These are phyloP conservation scores for Nematolebias whitei DNA, from an alignment of 2,113 vertebrate species.

Conservation along the genomic window DNA sequence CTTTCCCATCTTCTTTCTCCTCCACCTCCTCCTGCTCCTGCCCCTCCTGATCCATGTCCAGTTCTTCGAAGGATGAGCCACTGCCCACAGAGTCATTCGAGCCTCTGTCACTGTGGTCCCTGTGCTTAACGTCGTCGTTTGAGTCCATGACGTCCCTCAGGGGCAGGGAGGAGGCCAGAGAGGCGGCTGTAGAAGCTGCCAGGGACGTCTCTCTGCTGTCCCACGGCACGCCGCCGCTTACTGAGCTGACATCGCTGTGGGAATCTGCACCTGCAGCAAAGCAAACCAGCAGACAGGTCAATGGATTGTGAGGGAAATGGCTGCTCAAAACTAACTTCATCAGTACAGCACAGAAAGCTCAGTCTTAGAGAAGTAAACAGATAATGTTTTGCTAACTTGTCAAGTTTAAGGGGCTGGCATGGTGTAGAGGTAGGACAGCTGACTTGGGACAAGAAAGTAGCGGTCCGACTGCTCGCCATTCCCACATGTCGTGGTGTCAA, in stretches of 20 bases:
- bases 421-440: too few species aligned
- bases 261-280: constrained; percentile 74
- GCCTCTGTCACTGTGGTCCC: constrained; percentile 78
- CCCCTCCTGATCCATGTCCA: constrained; percentile 86
- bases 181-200: constrained; percentile 80
- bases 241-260: constrained; percentile 82
- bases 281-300: background rate
- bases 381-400: background rate
- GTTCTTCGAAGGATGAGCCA: constrained; percentile 94
- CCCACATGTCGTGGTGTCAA: too few species aligned
- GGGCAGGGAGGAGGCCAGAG: constrained; percentile 79
- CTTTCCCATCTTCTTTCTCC: constrained; percentile 23
- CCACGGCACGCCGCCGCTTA: constrained; percentile 83
- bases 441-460: too few species aligned
- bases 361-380: background rate
- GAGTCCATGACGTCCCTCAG: constrained; percentile 81
- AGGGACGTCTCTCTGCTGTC: constrained; percentile 88
- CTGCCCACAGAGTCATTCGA: constrained; percentile 90
- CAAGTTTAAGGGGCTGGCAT: too few species aligned
- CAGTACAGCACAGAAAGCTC: background rate
- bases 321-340: background rate
- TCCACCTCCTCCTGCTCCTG: constrained; percentile 40
- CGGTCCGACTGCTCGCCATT: too few species aligned
- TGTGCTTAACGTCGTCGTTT: constrained; percentile 60
- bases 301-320: background rate